Conservation (phyloP, 2,888 invertebrate species). For the Muschampia plurimacula region DNA sequence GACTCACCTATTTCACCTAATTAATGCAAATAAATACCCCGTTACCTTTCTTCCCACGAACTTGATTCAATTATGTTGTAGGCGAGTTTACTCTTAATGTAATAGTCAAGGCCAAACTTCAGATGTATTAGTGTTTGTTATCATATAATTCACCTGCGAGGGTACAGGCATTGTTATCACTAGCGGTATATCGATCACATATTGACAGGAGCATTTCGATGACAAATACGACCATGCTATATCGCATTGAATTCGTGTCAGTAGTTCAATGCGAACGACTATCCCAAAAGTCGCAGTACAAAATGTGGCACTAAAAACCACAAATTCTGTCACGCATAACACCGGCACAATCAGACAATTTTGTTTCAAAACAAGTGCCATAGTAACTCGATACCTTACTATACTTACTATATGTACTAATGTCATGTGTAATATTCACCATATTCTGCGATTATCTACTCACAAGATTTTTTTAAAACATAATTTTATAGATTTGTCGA, state of each 20-base stretch:
- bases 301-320: constrained; percentile 28
- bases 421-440: too few relatives aligned
- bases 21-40: too few relatives aligned
- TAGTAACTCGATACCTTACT: background rate
- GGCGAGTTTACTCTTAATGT: constrained; percentile 10
- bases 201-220: constrained; percentile 51
- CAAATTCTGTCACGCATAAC: constrained; percentile 24
- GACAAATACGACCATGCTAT: constrained; percentile 51
- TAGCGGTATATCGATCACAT: constrained; percentile 44
- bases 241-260: constrained; percentile 58
- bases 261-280: constrained; percentile 58
- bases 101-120: constrained; percentile 17
- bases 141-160: constrained; percentile 42
- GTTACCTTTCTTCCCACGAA: background rate
- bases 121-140: constrained; percentile 38
- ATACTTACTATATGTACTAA: too few relatives aligned
- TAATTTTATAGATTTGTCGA: too few relatives aligned
- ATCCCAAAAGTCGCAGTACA: constrained; percentile 37
- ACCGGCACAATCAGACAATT: background rate
- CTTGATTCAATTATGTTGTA: background rate
- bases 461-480: too few relatives aligned
- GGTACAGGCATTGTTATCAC: constrained; percentile 39
- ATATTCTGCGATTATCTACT: too few relatives aligned
- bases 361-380: background rate
- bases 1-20: too few relatives aligned